phyloP scores from a whole-genome alignment of 2,113 vertebrate species.

The Leptosomus discolor region DNA sequence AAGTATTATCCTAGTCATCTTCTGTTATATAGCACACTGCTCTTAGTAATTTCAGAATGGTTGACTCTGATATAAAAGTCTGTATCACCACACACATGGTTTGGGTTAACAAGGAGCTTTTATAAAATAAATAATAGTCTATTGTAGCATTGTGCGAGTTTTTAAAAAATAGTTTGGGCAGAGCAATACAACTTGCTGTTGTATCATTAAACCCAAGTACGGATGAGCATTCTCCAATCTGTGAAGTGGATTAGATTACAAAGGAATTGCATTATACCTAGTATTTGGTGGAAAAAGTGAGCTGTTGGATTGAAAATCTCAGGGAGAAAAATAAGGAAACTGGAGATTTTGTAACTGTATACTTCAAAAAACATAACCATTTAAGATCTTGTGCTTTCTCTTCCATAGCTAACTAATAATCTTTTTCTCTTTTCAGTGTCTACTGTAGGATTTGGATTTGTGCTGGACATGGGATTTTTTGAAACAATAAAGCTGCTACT shows the following conservation, averaged over 20 bases:
- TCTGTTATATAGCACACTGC: neutral
- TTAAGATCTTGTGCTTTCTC: neutral
- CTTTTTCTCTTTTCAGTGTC: conserved; percentile 79
- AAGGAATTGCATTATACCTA: neutral
- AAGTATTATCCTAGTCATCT: neutral
- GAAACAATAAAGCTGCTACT: conserved; percentile 93
- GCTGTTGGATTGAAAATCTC: neutral
- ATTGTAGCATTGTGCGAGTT: neutral
- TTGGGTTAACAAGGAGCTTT: neutral
- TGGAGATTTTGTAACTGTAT: neutral
- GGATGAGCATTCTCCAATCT: neutral
- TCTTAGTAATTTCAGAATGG: neutral
- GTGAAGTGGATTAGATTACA: neutral
- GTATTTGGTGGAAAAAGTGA: neutral
- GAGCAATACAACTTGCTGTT: neutral
- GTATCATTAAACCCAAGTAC: neutral
- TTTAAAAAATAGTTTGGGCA: neutral
- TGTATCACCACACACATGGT: neutral
- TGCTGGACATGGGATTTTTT: conserved; percentile 90
- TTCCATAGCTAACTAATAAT: neutral
- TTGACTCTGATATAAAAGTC: neutral
- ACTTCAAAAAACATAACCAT: rapidly evolving
- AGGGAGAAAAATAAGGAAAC: neutral
- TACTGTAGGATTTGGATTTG: conserved; percentile 93
- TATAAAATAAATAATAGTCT: neutral